These are phyloP conservation scores for Fukomys damarensis DNA, from an alignment of 2,113 vertebrate species.

Conservation along the genomic window DNA sequence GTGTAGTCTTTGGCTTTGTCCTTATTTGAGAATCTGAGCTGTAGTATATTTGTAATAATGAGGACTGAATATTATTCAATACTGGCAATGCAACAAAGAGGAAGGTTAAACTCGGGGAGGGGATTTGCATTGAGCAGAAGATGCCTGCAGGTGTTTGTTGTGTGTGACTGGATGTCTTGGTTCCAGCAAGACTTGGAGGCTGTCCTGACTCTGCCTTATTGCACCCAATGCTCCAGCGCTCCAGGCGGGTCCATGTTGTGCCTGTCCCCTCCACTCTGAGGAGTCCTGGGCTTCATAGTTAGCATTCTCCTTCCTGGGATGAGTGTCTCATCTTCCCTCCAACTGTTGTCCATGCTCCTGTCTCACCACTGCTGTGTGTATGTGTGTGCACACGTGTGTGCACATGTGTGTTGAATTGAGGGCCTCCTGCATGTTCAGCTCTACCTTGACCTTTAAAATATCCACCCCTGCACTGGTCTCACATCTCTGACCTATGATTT, in stretches of 20 bases:
- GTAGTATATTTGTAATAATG: not conserved
- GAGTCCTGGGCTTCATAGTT: not conserved
- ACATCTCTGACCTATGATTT: not conserved
- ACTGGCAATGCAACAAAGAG: not conserved
- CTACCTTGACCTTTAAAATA: not conserved
- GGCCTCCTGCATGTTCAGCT: not conserved
- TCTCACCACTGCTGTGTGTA: not conserved
- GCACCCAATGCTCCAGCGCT: not conserved
- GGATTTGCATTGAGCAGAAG: not conserved
- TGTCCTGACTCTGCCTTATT: not conserved
- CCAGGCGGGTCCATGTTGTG: not conserved
- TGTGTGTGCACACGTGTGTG: no score
- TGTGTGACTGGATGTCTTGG: not conserved
- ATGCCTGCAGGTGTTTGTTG: not conserved
- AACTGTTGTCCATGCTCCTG: not conserved
- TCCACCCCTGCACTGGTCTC: not conserved
- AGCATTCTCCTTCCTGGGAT: not conserved
- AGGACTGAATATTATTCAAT: conserved; percentile 3
- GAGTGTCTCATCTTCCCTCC: not conserved
- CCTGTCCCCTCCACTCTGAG: not conserved
- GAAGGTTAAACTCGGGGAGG: not conserved
- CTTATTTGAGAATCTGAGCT: not conserved
- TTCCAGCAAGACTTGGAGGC: not conserved
- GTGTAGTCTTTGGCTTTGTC: not conserved
- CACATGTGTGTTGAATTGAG: not conserved